Base-by-base conservation (phyloP, 2,113 vertebrate genomes). In the Edolisoma coerulescens region DNA sequence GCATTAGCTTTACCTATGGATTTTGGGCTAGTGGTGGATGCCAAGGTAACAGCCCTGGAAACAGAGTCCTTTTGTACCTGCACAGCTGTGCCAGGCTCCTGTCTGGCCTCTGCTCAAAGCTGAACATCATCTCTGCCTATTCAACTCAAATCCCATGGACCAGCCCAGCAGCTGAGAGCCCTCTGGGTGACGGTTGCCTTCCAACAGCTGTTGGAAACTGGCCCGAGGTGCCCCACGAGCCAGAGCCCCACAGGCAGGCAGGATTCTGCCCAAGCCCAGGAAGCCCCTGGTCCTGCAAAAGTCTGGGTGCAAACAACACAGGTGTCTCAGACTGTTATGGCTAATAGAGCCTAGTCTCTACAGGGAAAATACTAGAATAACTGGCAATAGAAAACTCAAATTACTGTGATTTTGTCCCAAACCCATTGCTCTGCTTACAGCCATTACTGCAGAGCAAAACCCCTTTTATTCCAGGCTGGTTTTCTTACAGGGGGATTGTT, bases 361-460 rank as follows among this genome's bases (percentile, higher is more conserved):
- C 56, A 81, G 76, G 44, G 64, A 82, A 89, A 92, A 92, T 70
- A 70, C 52, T 44, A 74, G 54, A 95, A 92, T 81, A 90, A 88
- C 83, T 75, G 33, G 47, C 80, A 95, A 87, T 30, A 93, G 73
- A 95, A 95, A 92, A 47, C 22, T 41, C 64, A 60, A 89, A 95
- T 95, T 90, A 93, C 86, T 84, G 76, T 91, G 94, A 95, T 96
- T 93, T 94, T 84, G 69, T 81, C 95, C 86, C 83, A 28, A 37
- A 90, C 75, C 73, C 88, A 78, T 59, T 90, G 80, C 86, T 95
- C 89, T 86, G 64, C 80, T 90, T 89, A 84, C 18, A 84, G 50
- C 26, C 63, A 67, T 86, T 92, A 88, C 1, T 75, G 86, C 28
- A 71, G 86, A 75, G 47, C 50, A 84, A 90, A 92, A 90, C 74